Evolutionary conservation across 2,113 vertebrate species (phyloP), one percentile per base, ranked within the genome.

Genomic region (Varanus komodoensis): DNA sequence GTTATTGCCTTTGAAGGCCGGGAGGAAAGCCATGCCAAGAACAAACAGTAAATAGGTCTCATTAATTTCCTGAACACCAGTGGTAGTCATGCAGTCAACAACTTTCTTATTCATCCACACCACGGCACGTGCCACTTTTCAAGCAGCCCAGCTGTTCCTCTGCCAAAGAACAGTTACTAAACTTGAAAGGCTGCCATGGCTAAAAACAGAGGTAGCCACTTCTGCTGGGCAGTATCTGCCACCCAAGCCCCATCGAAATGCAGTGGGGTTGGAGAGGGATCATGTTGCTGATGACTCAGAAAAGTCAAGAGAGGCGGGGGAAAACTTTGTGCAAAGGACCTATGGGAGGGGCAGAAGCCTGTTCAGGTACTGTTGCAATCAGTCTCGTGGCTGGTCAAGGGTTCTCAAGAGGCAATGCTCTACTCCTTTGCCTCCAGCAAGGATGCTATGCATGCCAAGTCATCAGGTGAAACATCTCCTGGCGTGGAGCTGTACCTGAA

Each of bases 31-130:
- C 79, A 50, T 34, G 15, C n/a, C n/a, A 73, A 85, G 67, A 75
- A 48, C 75, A 90, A 69, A 71, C 17, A 27, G 78, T 29, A 75
- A 32, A 44, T 57, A 57, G 64, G 34, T 50, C n/a, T 84, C 78
- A 78, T 78, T 84, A 75, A 75, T 52, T 25, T 78, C 54, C n/a
- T 50, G 17, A 84, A 34, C 78, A 57, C 11, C 12, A 48, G 17
- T 29, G 74, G 82, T 34, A 90, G 75, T 79, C 48, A 80, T 80
- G 57, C 74, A 27, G 57, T 79, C 14, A 79, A 71, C 75, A 85
- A 19, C n/a, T 85, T 44, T 80, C n/a, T 52, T 86, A 80, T 80
- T 32, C 38, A 54, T 79, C 27, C 75, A 79, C 85, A 74, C 48
- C 25, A 32, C 17, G 23, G 38, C 48, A 54, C 80, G 73, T 89